A percentile compares a stretch with the other conserved stretches of the same genome.
These are phyloP conservation scores for Phataginus tricuspis DNA, from an alignment of 2,797 vertebrate genomes.

Conservation along the genomic window DNA sequence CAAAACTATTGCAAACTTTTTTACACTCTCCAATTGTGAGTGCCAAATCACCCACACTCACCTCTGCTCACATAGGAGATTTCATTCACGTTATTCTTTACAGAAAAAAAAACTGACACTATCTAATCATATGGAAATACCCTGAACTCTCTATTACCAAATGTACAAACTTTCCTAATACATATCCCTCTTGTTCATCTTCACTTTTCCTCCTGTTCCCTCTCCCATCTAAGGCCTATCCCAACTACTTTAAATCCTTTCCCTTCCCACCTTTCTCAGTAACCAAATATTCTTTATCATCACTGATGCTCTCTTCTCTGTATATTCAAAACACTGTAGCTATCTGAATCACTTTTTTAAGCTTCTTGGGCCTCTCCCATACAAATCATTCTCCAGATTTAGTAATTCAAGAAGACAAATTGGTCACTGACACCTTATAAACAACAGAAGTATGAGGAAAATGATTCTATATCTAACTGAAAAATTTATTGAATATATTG, in stretches of 20 bases:
- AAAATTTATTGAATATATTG: neutral
- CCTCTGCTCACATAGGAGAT: neutral
- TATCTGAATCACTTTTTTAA: constrained; percentile 1
- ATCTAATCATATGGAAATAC: neutral
- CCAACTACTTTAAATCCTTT: constrained; percentile 7
- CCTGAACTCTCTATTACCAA: neutral
- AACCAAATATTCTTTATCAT: neutral
- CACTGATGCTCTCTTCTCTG: neutral
- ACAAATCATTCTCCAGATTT: neutral
- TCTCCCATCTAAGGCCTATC: neutral
- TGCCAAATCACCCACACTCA: neutral
- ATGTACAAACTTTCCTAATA: neutral
- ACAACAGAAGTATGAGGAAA: neutral
- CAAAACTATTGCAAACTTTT: constrained; percentile 10
- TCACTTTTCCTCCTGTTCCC: neutral
- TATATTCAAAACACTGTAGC: neutral
- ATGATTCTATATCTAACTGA: neutral
- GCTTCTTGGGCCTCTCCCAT: neutral
- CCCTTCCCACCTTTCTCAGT: neutral
- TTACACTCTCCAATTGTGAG: neutral
- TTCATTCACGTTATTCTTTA: neutral
- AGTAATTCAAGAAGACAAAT: neutral
- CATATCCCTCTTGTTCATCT: neutral
- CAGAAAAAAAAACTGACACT: neutral
- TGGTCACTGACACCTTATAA: neutral